These are phyloP conservation scores for Columba guinea DNA, from an alignment of 2,797 vertebrate genomes.

Conservation along the genomic window DNA sequence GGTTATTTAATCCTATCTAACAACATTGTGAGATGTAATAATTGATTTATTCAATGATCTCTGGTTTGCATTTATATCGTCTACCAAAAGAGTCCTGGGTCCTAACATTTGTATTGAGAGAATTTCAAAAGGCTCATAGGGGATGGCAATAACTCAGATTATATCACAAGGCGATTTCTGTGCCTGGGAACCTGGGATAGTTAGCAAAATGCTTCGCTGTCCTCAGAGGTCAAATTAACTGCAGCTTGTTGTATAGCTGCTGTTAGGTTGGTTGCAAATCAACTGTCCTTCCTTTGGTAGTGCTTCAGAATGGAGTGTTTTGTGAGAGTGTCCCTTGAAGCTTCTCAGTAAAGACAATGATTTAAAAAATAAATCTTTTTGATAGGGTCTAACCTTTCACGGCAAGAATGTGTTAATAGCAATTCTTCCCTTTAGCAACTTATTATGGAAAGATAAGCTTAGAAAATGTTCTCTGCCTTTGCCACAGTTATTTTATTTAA, in stretches of 20 bases:
- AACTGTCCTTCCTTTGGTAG: conserved; percentile 16
- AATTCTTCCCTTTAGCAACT: neutral
- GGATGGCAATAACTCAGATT: conserved; percentile 37
- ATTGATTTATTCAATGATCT: conserved; percentile 32
- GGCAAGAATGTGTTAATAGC: neutral
- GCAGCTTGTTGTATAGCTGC: neutral
- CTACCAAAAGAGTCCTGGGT: neutral
- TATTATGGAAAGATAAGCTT: neutral
- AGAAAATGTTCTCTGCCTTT: neutral
- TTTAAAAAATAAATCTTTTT: conserved; percentile 9
- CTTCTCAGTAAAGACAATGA: neutral
- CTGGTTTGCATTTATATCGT: neutral
- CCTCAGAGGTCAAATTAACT: conserved; percentile 44
- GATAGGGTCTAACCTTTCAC: neutral
- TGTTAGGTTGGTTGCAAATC: conserved; percentile 40
- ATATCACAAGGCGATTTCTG: conserved; percentile 28
- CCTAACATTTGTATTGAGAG: conserved; percentile 2
- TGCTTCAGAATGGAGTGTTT: neutral
- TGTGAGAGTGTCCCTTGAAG: neutral
- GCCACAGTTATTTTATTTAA: neutral
- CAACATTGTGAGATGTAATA: neutral
- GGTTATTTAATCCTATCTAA: conserved; percentile 1
- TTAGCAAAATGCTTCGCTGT: conserved; percentile 19
- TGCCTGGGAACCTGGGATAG: neutral
- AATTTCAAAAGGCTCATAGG: conserved; percentile 30